These are phyloP conservation scores for Brachyhypopomus occidentalis DNA, from an alignment of 2,113 vertebrate species.

Conservation along the genomic window DNA sequence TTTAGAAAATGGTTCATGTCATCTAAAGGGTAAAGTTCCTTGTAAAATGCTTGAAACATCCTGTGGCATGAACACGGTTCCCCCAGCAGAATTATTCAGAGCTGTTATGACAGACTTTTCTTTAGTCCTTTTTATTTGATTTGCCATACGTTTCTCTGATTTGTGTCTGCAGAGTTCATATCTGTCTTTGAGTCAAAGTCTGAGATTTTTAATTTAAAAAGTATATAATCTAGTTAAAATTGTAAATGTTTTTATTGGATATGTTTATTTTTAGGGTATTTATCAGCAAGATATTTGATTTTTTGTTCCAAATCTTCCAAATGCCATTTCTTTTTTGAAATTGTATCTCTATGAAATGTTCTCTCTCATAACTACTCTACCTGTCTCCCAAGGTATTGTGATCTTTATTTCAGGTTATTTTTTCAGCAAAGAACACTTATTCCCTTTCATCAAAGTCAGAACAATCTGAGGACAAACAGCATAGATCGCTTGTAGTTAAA, in stretches of 20 bases:
- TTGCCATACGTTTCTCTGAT: neutral
- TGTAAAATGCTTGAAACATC: neutral
- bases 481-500: too few species aligned
- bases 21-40: neutral
- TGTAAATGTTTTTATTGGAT: neutral
- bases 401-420: neutral
- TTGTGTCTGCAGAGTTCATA: neutral
- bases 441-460: too few species aligned
- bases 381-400: neutral
- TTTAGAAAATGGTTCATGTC: neutral
- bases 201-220: neutral
- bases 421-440: too few species aligned
- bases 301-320: neutral
- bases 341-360: neutral
- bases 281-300: neutral
- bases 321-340: neutral
- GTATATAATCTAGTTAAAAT: neutral
- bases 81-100: neutral
- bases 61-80: neutral
- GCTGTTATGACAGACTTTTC: neutral
- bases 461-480: too few species aligned
- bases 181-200: neutral
- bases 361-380: neutral
- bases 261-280: neutral
- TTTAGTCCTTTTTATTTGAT: neutral